Evolutionary conservation across 1,140 invertebrate genomes (phyloP).

Genomic region (Tetragnatha versicolor): DNA sequence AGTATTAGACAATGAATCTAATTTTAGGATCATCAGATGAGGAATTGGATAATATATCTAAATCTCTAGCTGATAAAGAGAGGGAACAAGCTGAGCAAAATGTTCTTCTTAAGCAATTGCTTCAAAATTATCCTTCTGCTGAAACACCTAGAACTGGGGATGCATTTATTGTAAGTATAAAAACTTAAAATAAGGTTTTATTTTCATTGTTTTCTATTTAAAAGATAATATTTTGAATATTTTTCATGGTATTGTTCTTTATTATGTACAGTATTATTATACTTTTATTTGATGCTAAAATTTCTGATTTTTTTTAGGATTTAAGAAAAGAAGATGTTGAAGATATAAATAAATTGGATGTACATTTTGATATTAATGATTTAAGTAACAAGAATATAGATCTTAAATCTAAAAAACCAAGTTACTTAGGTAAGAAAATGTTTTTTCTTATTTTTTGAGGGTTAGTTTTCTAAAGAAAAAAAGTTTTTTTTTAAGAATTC

Average conservation of each 20-base stretch:
- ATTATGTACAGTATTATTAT: no score
- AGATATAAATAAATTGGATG: conserved; percentile 27
- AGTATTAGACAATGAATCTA: no score
- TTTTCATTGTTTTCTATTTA: background rate
- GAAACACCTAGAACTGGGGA: conserved; percentile 56
- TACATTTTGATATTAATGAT: conserved; percentile 33
- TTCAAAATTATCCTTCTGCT: conserved; percentile 76
- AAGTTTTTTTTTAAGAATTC: no score
- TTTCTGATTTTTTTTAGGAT: conserved; percentile 5
- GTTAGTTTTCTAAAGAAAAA: no score
- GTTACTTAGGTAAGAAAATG: conserved; percentile 42
- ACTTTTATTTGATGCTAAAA: background rate
- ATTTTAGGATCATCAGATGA: conserved; percentile 51
- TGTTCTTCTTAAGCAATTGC: conserved; percentile 85
- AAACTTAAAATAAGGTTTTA: background rate
- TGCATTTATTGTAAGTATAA: conserved; percentile 61
- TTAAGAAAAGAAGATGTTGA: conserved; percentile 37
- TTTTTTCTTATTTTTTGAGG: no score
- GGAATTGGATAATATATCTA: conserved; percentile 38
- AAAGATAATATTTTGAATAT: background rate
- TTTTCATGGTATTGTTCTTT: no score
- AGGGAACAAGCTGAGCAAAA: conserved; percentile 70
- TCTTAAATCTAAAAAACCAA: conserved; percentile 48
- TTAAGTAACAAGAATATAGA: conserved; percentile 39
- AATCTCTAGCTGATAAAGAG: conserved; percentile 15